Percentiles rank a stretch among this genome's conserved stretches.
Evolutionary conservation across 2,797 vertebrate genomes (phyloP).

Genomic region (Premnoplex brunnescens): DNA sequence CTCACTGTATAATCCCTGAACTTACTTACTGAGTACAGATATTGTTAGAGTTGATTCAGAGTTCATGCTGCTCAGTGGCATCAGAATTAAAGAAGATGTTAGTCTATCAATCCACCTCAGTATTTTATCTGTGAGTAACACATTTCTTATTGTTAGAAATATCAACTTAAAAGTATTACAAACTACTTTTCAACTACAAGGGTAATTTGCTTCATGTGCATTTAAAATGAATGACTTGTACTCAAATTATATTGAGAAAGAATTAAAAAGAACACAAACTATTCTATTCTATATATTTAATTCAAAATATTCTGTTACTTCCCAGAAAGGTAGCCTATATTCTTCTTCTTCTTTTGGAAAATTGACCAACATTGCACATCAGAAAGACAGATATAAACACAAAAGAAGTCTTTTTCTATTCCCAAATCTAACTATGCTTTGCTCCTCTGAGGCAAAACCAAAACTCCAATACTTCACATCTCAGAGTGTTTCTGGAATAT

Average conservation of each 20-base stretch:
- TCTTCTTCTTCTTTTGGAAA: background rate
- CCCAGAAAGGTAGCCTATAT: background rate
- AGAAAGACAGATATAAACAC: background rate
- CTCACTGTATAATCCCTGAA: background rate
- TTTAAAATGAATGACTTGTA: background rate
- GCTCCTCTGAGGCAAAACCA: background rate
- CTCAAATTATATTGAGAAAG: background rate
- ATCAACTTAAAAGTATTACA: background rate
- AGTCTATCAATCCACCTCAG: background rate
- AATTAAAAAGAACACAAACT: background rate
- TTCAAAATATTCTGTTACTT: background rate
- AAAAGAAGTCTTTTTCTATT: background rate
- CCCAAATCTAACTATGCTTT: background rate
- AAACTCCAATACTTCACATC: background rate
- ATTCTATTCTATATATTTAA: background rate
- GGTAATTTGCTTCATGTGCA: background rate
- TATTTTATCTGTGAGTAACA: background rate
- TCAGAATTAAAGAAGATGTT: background rate
- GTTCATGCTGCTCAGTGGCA: background rate
- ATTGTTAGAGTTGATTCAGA: background rate
- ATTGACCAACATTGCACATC: background rate
- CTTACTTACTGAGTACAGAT: background rate
- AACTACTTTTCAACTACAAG: background rate
- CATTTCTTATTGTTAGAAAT: background rate
- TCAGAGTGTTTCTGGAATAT: background rate